These are phyloP conservation scores for Alviniconcha strummeri DNA, from an alignment of 2,888 invertebrate species.

Conservation along the genomic window DNA sequence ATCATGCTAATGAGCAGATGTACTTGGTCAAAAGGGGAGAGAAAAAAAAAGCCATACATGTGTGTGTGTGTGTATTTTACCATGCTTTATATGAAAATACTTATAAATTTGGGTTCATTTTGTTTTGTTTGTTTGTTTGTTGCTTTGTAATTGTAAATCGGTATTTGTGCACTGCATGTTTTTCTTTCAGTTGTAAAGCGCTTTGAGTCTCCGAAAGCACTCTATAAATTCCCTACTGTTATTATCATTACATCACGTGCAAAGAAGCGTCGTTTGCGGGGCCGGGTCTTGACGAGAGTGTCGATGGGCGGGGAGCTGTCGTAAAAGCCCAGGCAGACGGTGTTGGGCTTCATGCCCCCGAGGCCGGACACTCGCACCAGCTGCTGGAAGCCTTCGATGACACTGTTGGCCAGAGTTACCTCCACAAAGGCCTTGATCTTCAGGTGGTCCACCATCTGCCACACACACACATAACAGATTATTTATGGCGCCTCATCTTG, in stretches of 20 bases:
- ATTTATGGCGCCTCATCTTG: not conserved
- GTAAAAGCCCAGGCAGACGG: conserved; percentile 92
- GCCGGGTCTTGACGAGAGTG: conserved; percentile 48
- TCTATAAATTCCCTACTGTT: too few species aligned
- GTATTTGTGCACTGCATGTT: too few species aligned
- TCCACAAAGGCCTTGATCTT: conserved; percentile 95
- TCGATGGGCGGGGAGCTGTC: conserved; percentile 85
- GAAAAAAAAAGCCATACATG: too few species aligned
- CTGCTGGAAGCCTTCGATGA: conserved; percentile 94
- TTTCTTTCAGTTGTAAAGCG: too few species aligned
- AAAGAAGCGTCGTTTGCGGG: conserved; percentile 50
- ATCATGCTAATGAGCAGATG: too few species aligned
- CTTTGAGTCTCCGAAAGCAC: too few species aligned
- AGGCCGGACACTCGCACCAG: conserved; percentile 92
- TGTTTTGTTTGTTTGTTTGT: too few species aligned
- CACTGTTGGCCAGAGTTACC: conserved; percentile 88
- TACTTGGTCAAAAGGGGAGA: too few species aligned
- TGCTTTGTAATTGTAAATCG: too few species aligned
- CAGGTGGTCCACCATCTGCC: conserved; percentile 97
- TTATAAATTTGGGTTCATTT: too few species aligned
- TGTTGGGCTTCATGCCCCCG: conserved; percentile 99
- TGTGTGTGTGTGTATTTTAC: too few species aligned
- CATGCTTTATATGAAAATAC: too few species aligned
- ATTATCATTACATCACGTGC: conserved; percentile 23
- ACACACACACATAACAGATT: not conserved